A percentile compares a stretch with the other conserved stretches of the same genome.
Conservation (phyloP, 1,140 invertebrate species). For the Plectus sambesii region DNA sequence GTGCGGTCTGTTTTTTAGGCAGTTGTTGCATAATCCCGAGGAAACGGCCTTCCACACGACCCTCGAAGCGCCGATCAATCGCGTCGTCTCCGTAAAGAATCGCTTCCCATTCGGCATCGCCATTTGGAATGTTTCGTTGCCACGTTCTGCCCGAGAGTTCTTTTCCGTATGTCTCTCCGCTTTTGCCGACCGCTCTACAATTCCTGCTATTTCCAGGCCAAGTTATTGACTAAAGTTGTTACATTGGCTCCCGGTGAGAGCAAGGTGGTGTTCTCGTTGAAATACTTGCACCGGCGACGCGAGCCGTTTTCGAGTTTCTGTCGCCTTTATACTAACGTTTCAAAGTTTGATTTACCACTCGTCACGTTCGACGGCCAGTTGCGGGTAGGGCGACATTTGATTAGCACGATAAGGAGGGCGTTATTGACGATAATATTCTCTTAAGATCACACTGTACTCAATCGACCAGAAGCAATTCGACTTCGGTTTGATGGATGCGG, state of each 20-base stretch:
- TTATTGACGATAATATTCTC: conserved; percentile 24
- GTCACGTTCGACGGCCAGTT: conserved; percentile 64
- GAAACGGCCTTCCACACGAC: conserved; percentile 27
- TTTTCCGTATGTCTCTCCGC: conserved; percentile 20
- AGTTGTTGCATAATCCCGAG: conserved; percentile 22
- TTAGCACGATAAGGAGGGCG: conserved; percentile 15
- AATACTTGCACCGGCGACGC: conserved; percentile 52
- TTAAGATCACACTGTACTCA: conserved; percentile 49
- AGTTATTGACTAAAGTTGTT: conserved; percentile 21
- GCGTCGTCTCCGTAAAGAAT: conserved; percentile 26
- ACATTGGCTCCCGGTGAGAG: conserved; percentile 55
- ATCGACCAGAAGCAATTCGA: conserved; percentile 56
- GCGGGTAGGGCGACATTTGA: conserved; percentile 36
- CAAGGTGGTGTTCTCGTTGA: conserved; percentile 52
- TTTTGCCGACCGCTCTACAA: no score
- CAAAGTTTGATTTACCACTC: conserved; percentile 58
- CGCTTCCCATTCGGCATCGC: conserved; percentile 26
- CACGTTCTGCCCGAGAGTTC: conserved; percentile 11
- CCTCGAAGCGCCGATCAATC: conserved; percentile 13
- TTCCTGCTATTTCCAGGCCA: conserved; percentile 16
- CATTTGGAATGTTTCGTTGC: conserved; percentile 26
- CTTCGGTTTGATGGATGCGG: conserved; percentile 63
- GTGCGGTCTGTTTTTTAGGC: conserved; percentile 18
- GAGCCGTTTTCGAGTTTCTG: conserved; percentile 57
- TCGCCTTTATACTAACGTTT: conserved; percentile 62